Base-by-base conservation (phyloP, 2,113 vertebrate species). In the Cyprinodon brontotheroides region DNA sequence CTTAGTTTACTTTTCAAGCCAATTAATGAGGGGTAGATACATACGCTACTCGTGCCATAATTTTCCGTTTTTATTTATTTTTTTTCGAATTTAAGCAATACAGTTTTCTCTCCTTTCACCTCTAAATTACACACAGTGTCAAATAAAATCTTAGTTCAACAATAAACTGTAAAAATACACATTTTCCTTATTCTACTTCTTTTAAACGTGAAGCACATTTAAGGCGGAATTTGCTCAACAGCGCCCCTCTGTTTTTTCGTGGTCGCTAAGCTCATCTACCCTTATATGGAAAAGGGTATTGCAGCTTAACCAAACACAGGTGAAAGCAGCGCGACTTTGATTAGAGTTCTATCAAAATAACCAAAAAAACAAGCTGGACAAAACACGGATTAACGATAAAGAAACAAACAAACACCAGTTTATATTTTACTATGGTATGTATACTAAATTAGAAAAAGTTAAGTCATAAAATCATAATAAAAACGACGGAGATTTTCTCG, bases 171-270 rank as follows among this genome's bases (percentile, higher is more conserved):
- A 20, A n/a, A 53, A 53, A 53, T 20, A 41, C 5, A 4, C 20
- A 20, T 7, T 53, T 20, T 17, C 15, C 48, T 4, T 3, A 15
- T 50, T 57, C 0, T 20, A n/a, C 1, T 57, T 57, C 7, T 53
- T 53, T 53, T 20, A 4, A 62, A 4, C 11, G 0, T 7, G 14
- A 37, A 61, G 3, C 5, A 11, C 45, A 43, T 12, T 48, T 4
- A 29, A 36, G 36, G 11, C 11, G 2, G 38, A 38, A 15, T 17
- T 39, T 39, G 61, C 36, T 61, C 8, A 75, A 81, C 79, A 76
- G 79, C 68, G 64, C 73, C 78, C 40, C 57, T 0, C 4, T 60
- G 47, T 17, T 14, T 41, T 59, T 3, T 38, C 7, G 59, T 15
- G 10, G 20, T 7, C 6, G 9, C 4, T 5, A 0, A 17, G 13